Conservation (phyloP, 2,113 vertebrate species). For the Polyodon spathula region DNA sequence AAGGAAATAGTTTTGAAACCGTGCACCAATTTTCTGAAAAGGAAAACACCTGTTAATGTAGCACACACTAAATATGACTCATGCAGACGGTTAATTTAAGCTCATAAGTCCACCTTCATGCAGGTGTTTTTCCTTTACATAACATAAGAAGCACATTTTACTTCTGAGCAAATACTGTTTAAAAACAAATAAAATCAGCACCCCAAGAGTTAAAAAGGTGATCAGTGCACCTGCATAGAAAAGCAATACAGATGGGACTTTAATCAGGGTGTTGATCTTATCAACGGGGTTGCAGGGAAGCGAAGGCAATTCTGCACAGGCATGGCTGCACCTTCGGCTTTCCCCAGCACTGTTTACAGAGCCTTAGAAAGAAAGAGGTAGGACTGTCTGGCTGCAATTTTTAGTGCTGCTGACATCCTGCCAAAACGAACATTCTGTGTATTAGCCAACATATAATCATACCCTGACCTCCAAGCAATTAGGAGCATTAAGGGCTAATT, state of each 20-base stretch:
- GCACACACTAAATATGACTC: neutral
- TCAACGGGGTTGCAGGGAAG: too few species aligned
- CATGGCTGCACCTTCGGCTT: neutral
- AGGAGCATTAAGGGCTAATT: slow-evolving; percentile 33
- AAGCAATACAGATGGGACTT: too few species aligned
- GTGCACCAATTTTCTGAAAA: neutral
- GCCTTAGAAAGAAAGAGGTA: neutral
- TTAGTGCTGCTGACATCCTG: slow-evolving; percentile 33
- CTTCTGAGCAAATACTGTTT: too few species aligned
- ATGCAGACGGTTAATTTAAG: neutral
- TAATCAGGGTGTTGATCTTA: too few species aligned
- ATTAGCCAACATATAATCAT: slow-evolving; percentile 58
- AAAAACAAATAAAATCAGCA: too few species aligned
- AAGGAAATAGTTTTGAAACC: neutral
- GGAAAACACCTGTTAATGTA: slow-evolving; percentile 1
- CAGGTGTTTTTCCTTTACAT: too few species aligned
- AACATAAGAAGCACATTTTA: too few species aligned
- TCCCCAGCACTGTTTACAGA: neutral
- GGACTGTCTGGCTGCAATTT: neutral
- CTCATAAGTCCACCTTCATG: too few species aligned
- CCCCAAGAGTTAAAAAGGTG: too few species aligned
- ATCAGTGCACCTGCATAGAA: too few species aligned
- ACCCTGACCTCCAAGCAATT: slow-evolving; percentile 56
- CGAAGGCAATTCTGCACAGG: too few species aligned
- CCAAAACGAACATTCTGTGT: slow-evolving; percentile 50